These are phyloP conservation scores for Himantopus leucocephalus DNA, from an alignment of 2,113 vertebrate species.

Conservation along the genomic window DNA sequence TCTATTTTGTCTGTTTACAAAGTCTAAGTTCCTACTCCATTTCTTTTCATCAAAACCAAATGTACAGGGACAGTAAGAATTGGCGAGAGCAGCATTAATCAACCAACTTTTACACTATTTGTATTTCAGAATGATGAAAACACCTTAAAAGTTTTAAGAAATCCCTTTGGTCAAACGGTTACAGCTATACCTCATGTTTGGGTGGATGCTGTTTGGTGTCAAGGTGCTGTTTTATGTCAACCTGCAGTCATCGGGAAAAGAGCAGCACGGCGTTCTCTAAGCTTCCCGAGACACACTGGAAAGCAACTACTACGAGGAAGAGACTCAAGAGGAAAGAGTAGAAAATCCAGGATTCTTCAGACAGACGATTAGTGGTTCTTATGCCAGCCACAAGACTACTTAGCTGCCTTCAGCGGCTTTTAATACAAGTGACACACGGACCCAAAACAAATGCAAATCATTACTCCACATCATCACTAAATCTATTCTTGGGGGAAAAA, in stretches of 20 bases:
- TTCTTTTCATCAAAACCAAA: not conserved
- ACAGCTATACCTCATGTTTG: rapidly evolving
- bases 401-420: not conserved
- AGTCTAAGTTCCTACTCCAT: not conserved
- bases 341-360: not conserved
- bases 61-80: rapidly evolving
- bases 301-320: not conserved
- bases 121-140: not conserved
- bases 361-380: not conserved
- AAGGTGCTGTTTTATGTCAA: not conserved
- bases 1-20: not conserved
- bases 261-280: not conserved
- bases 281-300: not conserved
- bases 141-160: not conserved
- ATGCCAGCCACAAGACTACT: not conserved
- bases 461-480: not conserved
- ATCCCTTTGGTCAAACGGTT: not conserved
- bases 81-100: not conserved
- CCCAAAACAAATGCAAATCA: not conserved
- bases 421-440: not conserved
- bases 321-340: not conserved
- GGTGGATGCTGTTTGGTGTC: not conserved
- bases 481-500: not conserved
- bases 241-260: not conserved
- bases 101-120: not conserved